Evolutionary conservation across 2,113 vertebrate species (phyloP).

Genomic region (Meles meles): DNA sequence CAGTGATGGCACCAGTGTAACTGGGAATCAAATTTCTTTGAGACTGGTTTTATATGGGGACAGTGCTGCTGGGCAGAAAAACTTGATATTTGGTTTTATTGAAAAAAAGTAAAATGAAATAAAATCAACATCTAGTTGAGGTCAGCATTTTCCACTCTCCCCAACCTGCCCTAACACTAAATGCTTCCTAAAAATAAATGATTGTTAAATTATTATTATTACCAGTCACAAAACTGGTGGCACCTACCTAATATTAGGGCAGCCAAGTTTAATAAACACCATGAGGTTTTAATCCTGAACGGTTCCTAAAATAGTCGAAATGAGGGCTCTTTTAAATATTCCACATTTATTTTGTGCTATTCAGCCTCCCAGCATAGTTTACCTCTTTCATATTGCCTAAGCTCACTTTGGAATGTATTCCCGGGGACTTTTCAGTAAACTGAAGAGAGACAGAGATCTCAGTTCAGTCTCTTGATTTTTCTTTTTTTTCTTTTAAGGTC

Average conservation of each 20-base stretch:
- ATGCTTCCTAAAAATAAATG: background rate
- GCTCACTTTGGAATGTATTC: background rate
- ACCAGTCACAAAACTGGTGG: background rate
- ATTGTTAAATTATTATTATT: background rate
- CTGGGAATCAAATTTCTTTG: background rate
- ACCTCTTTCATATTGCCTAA: background rate
- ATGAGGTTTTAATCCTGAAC: background rate
- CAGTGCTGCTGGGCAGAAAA: background rate
- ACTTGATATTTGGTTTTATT: background rate
- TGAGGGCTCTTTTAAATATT: background rate
- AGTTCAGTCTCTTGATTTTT: background rate
- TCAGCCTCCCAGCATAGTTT: background rate
- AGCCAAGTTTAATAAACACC: background rate
- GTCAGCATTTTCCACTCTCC: background rate
- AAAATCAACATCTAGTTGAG: background rate
- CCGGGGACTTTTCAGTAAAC: background rate
- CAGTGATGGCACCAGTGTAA: background rate
- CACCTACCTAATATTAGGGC: background rate
- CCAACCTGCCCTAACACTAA: background rate
- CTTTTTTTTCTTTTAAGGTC: background rate
- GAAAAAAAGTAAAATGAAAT: background rate
- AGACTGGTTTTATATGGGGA: background rate
- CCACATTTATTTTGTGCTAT: background rate
- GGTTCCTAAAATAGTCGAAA: background rate
- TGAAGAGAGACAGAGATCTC: conserved; percentile 13